Evolutionary conservation across 2,888 invertebrate species (phyloP), one percentile per base, ranked within the genome.

Genomic region (Glaucopsyche alexis): DNA sequence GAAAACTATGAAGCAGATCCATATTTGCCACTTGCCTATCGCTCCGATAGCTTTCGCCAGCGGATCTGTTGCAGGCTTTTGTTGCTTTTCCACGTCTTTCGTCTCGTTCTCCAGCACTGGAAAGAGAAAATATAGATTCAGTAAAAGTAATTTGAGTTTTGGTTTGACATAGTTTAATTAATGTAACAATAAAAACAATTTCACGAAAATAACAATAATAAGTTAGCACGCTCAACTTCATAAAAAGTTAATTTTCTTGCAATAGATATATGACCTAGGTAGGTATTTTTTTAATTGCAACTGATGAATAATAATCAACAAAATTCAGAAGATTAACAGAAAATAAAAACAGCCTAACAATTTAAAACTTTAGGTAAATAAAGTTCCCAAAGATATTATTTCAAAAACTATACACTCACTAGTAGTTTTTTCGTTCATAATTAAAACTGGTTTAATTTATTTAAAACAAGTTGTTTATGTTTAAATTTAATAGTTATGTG

Each of bases 21-120:
- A 94, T 76, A 96, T 92, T 82, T 97, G 96, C 96, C 96, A 97
- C 81, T 94, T 94, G 7, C 96, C 96, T 74, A 96, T 94, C 47
- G 94, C 93, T 0, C 96, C 96, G 77, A 96, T 95, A 5, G 95
- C 94, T 79, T 94, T 94, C 52, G 96, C 94, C 19, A 96, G 91
- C 0, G 95, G 94, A 82, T 96, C 96, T 73, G 91, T 87, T 38
- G 74, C 84, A 75, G 75, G 80, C 79, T 82, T 86, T 78, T 84
- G 83, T 71, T 19, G 29, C 1, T 75, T 82, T 75, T 89, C 87
- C 8, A 79, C 80, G 72, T 86, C 85, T 79, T 87, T 89, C 70
- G 78, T 78, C 78, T 88, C 87, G 75, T 82, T 89, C 80, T 90
- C 88, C 84, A 87, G 82, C 90, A 92, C 92, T 93, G 85, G 64